phyloP scores from a whole-genome alignment of 2,888 invertebrate genomes.

The Diaphora mendica region DNA sequence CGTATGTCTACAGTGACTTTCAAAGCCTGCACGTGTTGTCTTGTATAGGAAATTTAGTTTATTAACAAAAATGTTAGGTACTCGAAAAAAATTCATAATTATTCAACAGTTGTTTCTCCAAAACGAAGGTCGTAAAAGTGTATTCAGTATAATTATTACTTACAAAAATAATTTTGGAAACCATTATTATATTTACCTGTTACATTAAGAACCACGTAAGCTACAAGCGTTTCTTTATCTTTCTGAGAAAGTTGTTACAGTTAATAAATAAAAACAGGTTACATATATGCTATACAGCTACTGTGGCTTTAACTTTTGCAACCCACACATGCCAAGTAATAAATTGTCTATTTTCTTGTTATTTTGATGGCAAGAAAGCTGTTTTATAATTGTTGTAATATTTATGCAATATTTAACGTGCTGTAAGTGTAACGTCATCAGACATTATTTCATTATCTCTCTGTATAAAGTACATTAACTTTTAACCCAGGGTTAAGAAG shows the following conservation, averaged over 20 bases:
- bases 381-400: background rate
- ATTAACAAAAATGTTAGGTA: too few species aligned
- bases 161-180: conserved; percentile 27
- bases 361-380: background rate
- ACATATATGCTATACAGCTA: conserved; percentile 6
- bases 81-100: background rate
- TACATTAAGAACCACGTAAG: conserved; percentile 33
- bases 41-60: background rate
- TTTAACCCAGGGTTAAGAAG: too few species aligned
- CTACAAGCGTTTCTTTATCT: conserved; percentile 24
- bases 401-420: background rate
- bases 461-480: too few species aligned
- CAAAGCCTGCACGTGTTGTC: too few species aligned
- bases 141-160: conserved; percentile 13
- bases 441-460: too few species aligned
- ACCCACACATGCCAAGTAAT: background rate
- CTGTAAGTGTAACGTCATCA: too few species aligned
- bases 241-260: conserved; percentile 34
- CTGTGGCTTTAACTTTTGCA: background rate
- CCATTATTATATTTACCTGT: conserved; percentile 22
- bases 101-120: background rate
- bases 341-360: background rate
- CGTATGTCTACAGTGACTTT: too few species aligned
- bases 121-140: background rate
- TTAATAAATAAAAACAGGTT: conserved; percentile 39